Evolutionary conservation across 2,113 vertebrate species (phyloP), one percentile per base, ranked within the genome.

Genomic region (Megaleporinus macrocephalus): DNA sequence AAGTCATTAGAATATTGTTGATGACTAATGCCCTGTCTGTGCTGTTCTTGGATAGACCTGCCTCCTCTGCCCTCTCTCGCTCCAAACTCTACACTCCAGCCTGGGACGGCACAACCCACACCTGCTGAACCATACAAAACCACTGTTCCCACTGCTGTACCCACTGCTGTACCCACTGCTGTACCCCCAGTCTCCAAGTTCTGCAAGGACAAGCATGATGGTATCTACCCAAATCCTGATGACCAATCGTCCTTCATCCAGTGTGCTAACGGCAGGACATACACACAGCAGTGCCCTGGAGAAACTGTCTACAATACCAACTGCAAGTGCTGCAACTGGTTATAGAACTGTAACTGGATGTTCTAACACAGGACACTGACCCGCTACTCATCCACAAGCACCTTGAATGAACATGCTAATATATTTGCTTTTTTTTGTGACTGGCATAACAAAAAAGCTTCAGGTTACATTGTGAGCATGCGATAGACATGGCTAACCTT

Each of bases 251-350:
- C 83, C 16, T 94, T 89, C 80, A 92, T 90, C 84, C 84, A 0
- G 0, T 94, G 93, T 86, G 79, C 26, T 26, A 51, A 83, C 0
- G 87, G 85, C 2, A 57, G 63, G 1, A 88, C 85, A 2, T 87
- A 33, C 73, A 27, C 90, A 36, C 62, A 74, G 24, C 0, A 12
- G 6, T 94, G 93, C 11, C 20, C 68, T n/a, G 0, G 10, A 36
- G 62, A 16, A 63, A 87, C 91, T 49, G 78, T 91, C 13, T 94
- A 88, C 51, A 20, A 20, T 4, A 49, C 85, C 0, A 68, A 59
- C 63, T 94, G 92, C 76, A 78, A 82, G 36, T 93, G 92, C 81
- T 94, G 93, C 62, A 80, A 75, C 36, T 79, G 89, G 87, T 16
- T 16, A 18, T 51, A 51, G 49, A 51, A 9, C 14, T 18, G 15